These are phyloP conservation scores for Papilio polyxenes DNA, from an alignment of 1,140 invertebrate genomes.

Conservation along the genomic window DNA sequence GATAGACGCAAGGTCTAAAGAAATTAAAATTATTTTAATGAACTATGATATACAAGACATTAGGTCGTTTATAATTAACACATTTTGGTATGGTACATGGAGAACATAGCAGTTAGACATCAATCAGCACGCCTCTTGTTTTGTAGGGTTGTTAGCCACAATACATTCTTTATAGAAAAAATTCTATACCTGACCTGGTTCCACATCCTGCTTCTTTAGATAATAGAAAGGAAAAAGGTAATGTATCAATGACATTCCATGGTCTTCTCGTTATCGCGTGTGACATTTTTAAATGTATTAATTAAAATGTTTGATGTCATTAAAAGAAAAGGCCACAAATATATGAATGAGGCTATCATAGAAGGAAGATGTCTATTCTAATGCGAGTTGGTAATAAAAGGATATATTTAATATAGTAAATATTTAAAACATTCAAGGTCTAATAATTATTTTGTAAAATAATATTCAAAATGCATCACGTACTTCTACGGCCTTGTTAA, in stretches of 20 bases:
- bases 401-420: background rate
- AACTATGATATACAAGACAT: too few relatives aligned
- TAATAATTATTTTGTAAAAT: background rate
- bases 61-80: too few relatives aligned
- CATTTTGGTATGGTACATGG: background rate
- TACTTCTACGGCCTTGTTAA: background rate
- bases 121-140: too few relatives aligned
- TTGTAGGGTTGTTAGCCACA: too few relatives aligned
- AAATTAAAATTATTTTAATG: background rate
- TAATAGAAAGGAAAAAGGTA: background rate
- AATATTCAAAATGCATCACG: conserved; percentile 5
- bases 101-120: background rate
- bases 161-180: background rate
- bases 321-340: background rate
- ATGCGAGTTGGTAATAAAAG: background rate
- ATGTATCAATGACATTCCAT: background rate
- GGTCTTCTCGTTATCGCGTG: background rate
- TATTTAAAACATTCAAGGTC: conserved; percentile 4
- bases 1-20: background rate
- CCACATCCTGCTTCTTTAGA: background rate
- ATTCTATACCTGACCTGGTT: background rate
- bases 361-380: background rate
- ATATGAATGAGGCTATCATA: background rate
- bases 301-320: background rate
- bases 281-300: background rate